Conservation (phyloP, 1,140 invertebrate genomes). For the Ceratitis capitata region DNA sequence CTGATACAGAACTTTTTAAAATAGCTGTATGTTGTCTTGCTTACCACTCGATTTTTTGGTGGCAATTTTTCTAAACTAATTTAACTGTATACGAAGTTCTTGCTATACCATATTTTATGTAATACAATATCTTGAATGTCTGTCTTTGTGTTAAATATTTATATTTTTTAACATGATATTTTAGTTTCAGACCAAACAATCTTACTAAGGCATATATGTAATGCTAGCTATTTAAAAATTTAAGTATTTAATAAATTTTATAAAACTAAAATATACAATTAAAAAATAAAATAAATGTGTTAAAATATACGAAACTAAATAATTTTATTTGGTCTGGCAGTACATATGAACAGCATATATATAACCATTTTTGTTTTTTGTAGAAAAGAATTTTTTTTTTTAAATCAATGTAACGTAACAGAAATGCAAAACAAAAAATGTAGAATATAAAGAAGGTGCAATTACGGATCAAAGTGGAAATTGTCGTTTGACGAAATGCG, state of each 20-base stretch:
- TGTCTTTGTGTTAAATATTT: background rate
- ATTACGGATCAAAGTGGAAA: too few species aligned
- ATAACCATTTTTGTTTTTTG: too few species aligned
- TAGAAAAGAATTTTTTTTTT: too few species aligned
- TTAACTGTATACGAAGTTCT: background rate
- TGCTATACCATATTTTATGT: background rate
- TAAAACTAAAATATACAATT: background rate
- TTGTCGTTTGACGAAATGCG: too few species aligned
- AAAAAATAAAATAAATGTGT: conserved; percentile 40
- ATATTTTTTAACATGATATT: background rate
- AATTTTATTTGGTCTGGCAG: too few species aligned
- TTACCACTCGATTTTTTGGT: background rate
- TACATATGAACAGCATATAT: too few species aligned
- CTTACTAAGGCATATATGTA: background rate
- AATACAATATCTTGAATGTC: background rate
- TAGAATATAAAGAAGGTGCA: too few species aligned
- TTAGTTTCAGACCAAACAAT: background rate
- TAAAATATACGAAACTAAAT: too few species aligned
- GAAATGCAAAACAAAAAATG: too few species aligned
- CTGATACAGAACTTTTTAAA: background rate
- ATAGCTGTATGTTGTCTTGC: background rate
- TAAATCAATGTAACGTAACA: too few species aligned
- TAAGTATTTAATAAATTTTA: background rate
- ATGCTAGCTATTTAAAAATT: background rate
- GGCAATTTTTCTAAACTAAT: background rate